A percentile compares a stretch with the other conserved stretches of the same genome.
phyloP scores from a whole-genome alignment of 2,113 vertebrate genomes.

The Poecilia latipinna region DNA sequence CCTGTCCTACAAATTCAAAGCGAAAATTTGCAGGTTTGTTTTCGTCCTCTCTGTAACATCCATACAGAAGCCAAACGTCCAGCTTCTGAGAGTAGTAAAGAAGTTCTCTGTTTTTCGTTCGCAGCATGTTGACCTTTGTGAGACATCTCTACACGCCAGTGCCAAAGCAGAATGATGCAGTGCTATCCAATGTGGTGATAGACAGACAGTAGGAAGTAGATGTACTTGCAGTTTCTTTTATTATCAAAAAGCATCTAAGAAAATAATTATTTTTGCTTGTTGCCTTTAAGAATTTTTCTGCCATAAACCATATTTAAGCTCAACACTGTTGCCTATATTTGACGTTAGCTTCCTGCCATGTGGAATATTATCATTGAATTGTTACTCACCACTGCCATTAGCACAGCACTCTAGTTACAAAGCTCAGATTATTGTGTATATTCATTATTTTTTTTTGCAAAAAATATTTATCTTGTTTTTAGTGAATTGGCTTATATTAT shows the following conservation, averaged over 20 bases:
- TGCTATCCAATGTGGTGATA: fast-evolving
- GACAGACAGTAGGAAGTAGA: neutral
- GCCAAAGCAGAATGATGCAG: fast-evolving
- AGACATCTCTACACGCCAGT: fast-evolving
- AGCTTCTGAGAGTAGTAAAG: neutral
- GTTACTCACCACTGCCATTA: no score
- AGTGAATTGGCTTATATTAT: neutral
- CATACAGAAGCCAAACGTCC: no score
- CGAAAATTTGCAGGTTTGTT: no score
- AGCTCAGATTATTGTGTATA: neutral
- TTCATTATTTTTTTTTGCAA: no score
- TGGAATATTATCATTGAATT: no score
- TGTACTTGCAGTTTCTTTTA: neutral
- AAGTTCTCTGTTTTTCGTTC: neutral
- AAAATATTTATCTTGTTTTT: neutral
- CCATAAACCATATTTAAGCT: neutral
- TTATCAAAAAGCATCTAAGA: no score
- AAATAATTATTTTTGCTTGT: neutral
- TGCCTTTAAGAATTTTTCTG: neutral
- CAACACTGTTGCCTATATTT: no score
- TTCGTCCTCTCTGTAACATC: no score
- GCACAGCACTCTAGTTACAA: neutral
- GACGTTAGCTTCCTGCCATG: no score
- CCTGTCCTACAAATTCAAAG: no score
- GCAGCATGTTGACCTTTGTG: neutral